Percentiles rank a stretch among this genome's conserved stretches.
phyloP scores from a whole-genome alignment of 2,113 vertebrate species.

The Trematomus loennbergii region DNA sequence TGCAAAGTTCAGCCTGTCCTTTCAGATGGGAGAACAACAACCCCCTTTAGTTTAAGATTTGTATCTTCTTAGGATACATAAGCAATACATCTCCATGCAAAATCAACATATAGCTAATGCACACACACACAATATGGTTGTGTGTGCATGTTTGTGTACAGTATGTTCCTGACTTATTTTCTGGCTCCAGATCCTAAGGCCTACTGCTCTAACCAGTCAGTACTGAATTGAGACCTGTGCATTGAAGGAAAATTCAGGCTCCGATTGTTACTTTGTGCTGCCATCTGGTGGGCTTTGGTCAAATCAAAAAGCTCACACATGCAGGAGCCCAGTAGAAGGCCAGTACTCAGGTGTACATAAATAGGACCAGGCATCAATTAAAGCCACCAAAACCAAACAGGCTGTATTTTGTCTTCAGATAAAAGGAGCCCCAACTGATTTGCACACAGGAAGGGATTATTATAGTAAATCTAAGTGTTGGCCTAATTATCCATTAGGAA shows the following conservation, averaged over 20 bases:
- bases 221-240: background rate
- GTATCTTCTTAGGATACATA: background rate
- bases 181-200: background rate
- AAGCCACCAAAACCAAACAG: background rate
- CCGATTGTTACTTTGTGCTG: constrained; percentile 60
- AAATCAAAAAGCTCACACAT: background rate
- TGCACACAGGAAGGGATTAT: background rate
- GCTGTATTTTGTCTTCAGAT: background rate
- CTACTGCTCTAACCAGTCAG: background rate
- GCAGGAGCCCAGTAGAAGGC: background rate
- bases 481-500: background rate
- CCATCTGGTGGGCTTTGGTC: constrained; percentile 68
- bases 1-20: constrained; percentile 17
- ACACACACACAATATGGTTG: background rate
- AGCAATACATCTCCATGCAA: background rate
- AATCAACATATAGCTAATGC: background rate
- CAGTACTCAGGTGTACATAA: background rate
- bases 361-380: background rate
- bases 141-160: background rate
- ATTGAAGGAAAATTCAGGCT: background rate
- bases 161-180: background rate
- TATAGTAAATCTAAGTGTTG: background rate
- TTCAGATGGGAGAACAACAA: background rate
- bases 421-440: background rate
- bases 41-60: background rate